phyloP scores from a whole-genome alignment of 2,888 invertebrate species.

The Ichneumon xanthorius region DNA sequence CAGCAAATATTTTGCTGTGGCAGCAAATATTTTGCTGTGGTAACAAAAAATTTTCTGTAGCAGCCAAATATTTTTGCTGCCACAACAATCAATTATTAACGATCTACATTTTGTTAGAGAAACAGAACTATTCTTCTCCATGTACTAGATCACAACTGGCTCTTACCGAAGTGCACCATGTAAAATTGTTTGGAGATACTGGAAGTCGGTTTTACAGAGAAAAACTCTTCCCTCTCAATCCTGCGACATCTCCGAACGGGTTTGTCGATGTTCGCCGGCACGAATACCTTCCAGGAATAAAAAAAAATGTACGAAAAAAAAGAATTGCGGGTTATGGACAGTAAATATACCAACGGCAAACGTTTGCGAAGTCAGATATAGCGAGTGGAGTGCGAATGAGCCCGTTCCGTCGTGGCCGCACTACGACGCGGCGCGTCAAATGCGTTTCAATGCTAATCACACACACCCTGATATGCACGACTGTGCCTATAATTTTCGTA shows the following conservation, averaged over 20 bases:
- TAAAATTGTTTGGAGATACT: background rate
- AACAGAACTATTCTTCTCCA: too few relatives aligned
- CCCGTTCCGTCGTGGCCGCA: slow-evolving; percentile 22
- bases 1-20: too few relatives aligned
- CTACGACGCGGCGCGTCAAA: slow-evolving; percentile 8
- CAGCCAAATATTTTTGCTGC: too few relatives aligned
- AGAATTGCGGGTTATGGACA: slow-evolving; percentile 20
- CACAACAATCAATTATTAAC: too few relatives aligned
- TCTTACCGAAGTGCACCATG: background rate
- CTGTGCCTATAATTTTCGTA: background rate
- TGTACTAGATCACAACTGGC: too few relatives aligned
- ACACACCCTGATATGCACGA: background rate
- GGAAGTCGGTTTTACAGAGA: too few relatives aligned
- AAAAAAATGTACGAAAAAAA: slow-evolving; percentile 2
- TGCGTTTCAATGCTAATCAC: background rate
- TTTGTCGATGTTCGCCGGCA: too few relatives aligned
- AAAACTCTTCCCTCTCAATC: too few relatives aligned
- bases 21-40: too few relatives aligned
- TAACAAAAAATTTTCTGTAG: too few relatives aligned
- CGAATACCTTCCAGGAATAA: slow-evolving; percentile 2
- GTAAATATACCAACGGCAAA: slow-evolving; percentile 47
- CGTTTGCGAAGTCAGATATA: slow-evolving; percentile 24
- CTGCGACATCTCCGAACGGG: slow-evolving; percentile 13
- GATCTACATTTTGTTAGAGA: too few relatives aligned
- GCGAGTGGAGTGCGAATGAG: slow-evolving; percentile 9